Evolutionary conservation across 2,888 invertebrate genomes (phyloP).

Genomic region (Siphonodentalium dalli): DNA sequence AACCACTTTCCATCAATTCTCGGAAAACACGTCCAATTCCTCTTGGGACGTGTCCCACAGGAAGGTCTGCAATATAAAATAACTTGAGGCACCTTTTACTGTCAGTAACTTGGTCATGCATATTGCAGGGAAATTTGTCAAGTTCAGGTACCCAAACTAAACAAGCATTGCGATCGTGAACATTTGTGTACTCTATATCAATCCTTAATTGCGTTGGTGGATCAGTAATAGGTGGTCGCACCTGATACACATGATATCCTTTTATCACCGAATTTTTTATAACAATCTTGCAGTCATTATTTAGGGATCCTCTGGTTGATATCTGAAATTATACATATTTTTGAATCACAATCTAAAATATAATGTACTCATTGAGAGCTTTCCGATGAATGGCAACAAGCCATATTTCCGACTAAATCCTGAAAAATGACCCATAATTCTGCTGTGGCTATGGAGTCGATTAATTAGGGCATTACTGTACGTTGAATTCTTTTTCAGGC

Average conservation of each 20-base stretch:
- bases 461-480: too few species aligned
- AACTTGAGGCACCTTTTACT: slow-evolving; percentile 1
- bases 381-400: too few species aligned
- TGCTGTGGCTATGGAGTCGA: too few species aligned
- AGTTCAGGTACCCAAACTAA: slow-evolving; percentile 15
- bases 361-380: too few species aligned
- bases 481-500: too few species aligned
- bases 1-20: slow-evolving; percentile 2
- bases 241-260: slow-evolving; percentile 14
- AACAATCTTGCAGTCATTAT: too few species aligned
- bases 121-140: not conserved
- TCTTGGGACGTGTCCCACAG: slow-evolving; percentile 16
- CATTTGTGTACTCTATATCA: slow-evolving; percentile 14
- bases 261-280: slow-evolving; percentile 10
- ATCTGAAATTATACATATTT: too few species aligned
- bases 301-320: too few species aligned
- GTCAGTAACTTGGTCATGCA: slow-evolving; percentile 8
- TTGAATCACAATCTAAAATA: too few species aligned
- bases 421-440: too few species aligned
- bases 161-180: slow-evolving; percentile 15
- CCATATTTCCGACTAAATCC: too few species aligned
- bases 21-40: slow-evolving; percentile 1
- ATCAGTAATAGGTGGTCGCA: slow-evolving; percentile 8
- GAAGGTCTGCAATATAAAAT: slow-evolving; percentile 12
- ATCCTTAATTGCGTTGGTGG: slow-evolving; percentile 5